Conservation (phyloP, 2,113 vertebrate species). For the Ictidomys tridecemlineatus region DNA sequence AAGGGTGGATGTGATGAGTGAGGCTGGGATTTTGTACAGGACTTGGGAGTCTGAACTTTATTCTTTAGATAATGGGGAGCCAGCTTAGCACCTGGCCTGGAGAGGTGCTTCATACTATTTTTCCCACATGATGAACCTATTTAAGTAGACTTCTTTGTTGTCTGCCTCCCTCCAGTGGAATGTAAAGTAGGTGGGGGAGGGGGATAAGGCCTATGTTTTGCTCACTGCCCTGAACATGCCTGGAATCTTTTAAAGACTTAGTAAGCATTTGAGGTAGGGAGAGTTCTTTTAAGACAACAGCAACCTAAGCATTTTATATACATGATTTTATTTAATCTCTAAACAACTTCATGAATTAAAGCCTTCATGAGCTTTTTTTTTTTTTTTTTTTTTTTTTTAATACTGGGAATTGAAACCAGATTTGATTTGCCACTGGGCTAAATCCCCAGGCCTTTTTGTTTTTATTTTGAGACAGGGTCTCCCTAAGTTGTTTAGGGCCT, state of each 20-base stretch:
- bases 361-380: too few species aligned
- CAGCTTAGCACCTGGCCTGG: background rate
- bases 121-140: background rate
- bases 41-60: slow-evolving; percentile 66
- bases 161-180: background rate
- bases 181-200: background rate
- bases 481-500: background rate
- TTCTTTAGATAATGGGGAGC: slow-evolving; percentile 23
- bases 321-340: background rate
- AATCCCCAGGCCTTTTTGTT: background rate
- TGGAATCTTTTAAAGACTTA: background rate
- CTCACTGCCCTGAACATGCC: background rate
- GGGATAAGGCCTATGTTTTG: slow-evolving; percentile 19
- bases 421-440: background rate
- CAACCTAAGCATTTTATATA: background rate
- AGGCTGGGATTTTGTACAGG: background rate
- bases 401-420: background rate
- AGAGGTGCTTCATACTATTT: background rate
- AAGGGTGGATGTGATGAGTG: background rate
- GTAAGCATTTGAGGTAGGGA: background rate
- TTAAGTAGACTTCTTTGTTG: background rate
- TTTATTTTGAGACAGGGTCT: too few species aligned
- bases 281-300: background rate
- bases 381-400: background rate
- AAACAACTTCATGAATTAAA: background rate